Evolutionary conservation across 2,888 invertebrate genomes (phyloP), one percentile per base, ranked within the genome.

Genomic region (Mimumesa dahlbomi): DNA sequence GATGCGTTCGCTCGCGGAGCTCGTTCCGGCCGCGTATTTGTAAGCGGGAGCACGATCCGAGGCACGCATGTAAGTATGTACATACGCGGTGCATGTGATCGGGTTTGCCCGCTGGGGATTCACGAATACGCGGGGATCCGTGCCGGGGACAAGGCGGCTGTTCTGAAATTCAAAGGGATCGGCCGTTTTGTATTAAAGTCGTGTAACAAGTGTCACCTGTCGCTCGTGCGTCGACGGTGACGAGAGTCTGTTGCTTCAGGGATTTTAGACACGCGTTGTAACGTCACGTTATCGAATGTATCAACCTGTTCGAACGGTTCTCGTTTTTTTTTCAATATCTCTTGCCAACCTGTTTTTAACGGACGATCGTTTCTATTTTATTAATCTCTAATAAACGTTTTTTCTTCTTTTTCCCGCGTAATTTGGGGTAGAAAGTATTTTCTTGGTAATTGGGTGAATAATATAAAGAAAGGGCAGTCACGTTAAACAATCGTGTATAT

Each of bases 111-210:
- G n/a, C 13, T n/a, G 53, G 25, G 65, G 43, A 70, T 71, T 71
- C 65, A 72, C 71, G 71, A 71, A 54, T 25, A 21, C 25, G 50
- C 40, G 45, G 25, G 54, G 42, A 36, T n/a, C 5, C 38, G 40
- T 40, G 29, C 40, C 14, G 34, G 13, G 34, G 50, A 40, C 19
- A 50, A 16, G 57, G 58, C 69, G 68, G 49, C 69, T 56, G 64
- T 34, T 73, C 50, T 54, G 61, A 73, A 77, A 58, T 68, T 73
- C 57, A 62, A 73, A 59, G 38, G 58, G 46, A 45, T 53, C 54
- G 73, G 46, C 58, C 61, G 62, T 69, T 69, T 59, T 63, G 59
- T 77, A 59, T 69, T 73, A 73, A 62, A 73, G 57, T 75, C 65
- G 73, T 68, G 62, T 59, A 66, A 52, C 70, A 59, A 56, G 64